Base-by-base conservation (phyloP, 2,113 vertebrate species). In the Sigmodon hispidus region DNA sequence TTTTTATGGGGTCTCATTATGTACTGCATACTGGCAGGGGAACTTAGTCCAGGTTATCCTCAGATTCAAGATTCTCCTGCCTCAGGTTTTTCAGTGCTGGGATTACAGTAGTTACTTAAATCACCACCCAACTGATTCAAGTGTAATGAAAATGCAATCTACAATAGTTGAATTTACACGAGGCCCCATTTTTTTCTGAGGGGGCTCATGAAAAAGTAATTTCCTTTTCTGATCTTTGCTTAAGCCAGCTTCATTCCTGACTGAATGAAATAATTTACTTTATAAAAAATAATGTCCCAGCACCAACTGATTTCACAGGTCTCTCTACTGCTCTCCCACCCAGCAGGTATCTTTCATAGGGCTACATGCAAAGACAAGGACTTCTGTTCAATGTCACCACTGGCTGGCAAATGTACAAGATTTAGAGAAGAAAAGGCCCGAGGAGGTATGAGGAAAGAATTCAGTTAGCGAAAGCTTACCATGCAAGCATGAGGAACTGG, bases 181-280 rank as follows among this genome's bases (percentile, higher is more conserved):
- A 92, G 24, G 87, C 36, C 84, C 55, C 77, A 40, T 94, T 95
- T 16, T 96, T 50, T 96, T 89, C 85, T 87, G 48, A n/a, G n/a
- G 84, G 75, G 67, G 59, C 11, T 76, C 65, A 93, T 45, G 59
- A 80, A 92, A 94, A 93, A 93, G 24, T 95, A 97, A 89, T 61
- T 77, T 29, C 34, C 45, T 89, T 90, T 63, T 95, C 65, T 63
- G 43, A 84, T 93, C 48, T 94, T 90, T 55, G 73, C 81, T 84
- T 89, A 50, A 95, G 73, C 55, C n/a, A 90, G 73, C 43, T 45
- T 91, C 73, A 84, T 87, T 59, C 69, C 13, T 16, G 75, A 55
- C 36, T 87, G 29, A 50, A 22, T 70, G 73, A 93, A 94, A 95
- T 63, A 79, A 59, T 91, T 85, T 90, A 80, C 85, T 80, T 92